These are phyloP conservation scores for Hypocryptadius cinnamomeus DNA, from an alignment of 2,113 vertebrate genomes.

Conservation along the genomic window DNA sequence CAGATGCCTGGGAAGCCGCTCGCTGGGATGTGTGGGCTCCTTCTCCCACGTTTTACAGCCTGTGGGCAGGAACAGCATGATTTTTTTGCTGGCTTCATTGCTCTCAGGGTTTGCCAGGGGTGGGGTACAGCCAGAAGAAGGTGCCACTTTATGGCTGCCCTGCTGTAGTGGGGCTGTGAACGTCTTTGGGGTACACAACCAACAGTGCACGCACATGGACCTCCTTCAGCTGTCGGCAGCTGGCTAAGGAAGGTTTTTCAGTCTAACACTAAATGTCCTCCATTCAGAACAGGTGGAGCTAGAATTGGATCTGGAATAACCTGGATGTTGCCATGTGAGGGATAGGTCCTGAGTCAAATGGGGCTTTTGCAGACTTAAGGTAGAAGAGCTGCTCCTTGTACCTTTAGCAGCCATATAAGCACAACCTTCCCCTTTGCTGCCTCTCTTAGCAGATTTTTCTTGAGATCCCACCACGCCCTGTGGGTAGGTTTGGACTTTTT, in stretches of 20 bases:
- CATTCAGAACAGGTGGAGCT: not conserved
- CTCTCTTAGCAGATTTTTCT: not conserved
- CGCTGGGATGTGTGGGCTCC: not conserved
- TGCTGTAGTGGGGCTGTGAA: not conserved
- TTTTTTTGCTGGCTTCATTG: not conserved
- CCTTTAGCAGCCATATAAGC: not conserved
- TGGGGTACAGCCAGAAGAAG: not conserved
- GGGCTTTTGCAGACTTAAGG: not conserved
- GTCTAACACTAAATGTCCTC: not conserved
- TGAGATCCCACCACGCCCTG: not conserved
- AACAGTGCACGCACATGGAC: no score
- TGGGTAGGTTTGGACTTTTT: not conserved
- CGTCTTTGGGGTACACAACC: not conserved
- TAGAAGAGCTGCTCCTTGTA: not conserved
- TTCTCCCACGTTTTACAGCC: not conserved
- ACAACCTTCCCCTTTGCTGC: accelerated
- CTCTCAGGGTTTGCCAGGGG: not conserved
- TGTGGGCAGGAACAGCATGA: not conserved
- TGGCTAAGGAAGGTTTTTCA: not conserved
- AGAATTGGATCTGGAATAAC: not conserved
- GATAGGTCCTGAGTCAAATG: not conserved
- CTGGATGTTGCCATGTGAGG: not conserved
- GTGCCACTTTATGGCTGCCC: not conserved
- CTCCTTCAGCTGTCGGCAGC: not conserved
- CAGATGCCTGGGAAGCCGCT: not conserved